phyloP scores from a whole-genome alignment of 2,888 invertebrate species.

The Eristalis pertinax region DNA sequence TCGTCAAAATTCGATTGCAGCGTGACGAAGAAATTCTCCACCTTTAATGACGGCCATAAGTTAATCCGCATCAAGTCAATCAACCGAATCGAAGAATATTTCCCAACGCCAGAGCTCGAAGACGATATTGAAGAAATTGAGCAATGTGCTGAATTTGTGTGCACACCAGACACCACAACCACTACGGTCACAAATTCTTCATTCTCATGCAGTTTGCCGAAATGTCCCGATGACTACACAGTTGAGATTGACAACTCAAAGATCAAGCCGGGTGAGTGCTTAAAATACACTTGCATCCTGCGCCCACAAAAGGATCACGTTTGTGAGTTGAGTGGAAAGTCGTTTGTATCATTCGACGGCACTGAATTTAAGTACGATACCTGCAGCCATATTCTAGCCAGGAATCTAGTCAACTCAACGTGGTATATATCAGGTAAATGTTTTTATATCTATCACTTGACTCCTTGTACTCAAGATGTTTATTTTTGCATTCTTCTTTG shows the following conservation, averaged over 20 bases:
- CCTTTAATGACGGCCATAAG: slow-evolving; percentile 76
- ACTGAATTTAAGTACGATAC: slow-evolving; percentile 90
- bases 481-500: slow-evolving; percentile 81
- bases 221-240: slow-evolving; percentile 85
- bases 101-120: slow-evolving; percentile 76
- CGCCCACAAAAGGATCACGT: slow-evolving; percentile 85
- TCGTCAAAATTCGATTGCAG: neutral
- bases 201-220: slow-evolving; percentile 76
- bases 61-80: slow-evolving; percentile 77
- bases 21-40: slow-evolving; percentile 77
- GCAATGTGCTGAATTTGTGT: slow-evolving; percentile 79
- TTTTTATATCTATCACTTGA: neutral
- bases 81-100: slow-evolving; percentile 75
- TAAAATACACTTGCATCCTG: slow-evolving; percentile 85
- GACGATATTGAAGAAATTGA: slow-evolving; percentile 75
- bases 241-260: slow-evolving; percentile 82
- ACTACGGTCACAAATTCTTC: slow-evolving; percentile 75
- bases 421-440: slow-evolving; percentile 88
- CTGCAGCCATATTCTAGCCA: slow-evolving; percentile 90
- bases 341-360: slow-evolving; percentile 91
- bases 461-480: neutral
- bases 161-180: slow-evolving; percentile 77
- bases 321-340: slow-evolving; percentile 86
- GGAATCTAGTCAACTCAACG: slow-evolving; percentile 85
- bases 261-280: slow-evolving; percentile 81